Evolutionary conservation across 2,888 invertebrate genomes (phyloP).

Genomic region (Diachrysia chrysitis): DNA sequence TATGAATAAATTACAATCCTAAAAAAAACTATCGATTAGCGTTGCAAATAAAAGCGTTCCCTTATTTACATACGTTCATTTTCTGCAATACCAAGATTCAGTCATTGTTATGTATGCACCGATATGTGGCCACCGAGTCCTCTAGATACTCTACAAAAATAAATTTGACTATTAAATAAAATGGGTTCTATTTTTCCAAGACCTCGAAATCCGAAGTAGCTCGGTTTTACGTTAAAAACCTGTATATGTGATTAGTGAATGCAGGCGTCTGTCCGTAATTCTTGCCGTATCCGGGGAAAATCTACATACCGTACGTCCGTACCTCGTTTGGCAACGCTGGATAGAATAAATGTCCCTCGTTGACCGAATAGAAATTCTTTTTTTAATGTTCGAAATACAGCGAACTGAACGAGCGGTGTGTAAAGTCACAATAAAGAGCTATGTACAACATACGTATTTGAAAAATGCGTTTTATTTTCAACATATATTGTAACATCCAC

Average conservation of each 20-base stretch:
- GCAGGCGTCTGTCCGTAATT: conserved; percentile 53
- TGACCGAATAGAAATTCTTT: conserved; percentile 30
- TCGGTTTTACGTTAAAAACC: conserved; percentile 27
- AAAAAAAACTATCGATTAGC: not conserved
- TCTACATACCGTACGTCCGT: conserved; percentile 58
- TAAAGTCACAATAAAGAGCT: not conserved
- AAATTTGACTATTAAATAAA: conserved; percentile 6
- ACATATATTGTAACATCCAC: too few species aligned
- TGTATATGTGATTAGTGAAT: conserved; percentile 52
- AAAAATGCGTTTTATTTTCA: not conserved
- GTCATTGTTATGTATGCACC: not conserved
- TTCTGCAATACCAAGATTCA: not conserved
- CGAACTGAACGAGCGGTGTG: not conserved
- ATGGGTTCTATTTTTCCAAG: conserved; percentile 9
- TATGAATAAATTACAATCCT: too few species aligned
- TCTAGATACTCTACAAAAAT: not conserved
- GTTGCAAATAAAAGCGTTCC: not conserved
- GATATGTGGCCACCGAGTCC: too few species aligned
- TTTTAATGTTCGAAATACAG: conserved; percentile 35
- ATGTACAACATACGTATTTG: not conserved
- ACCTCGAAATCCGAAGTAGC: conserved; percentile 8
- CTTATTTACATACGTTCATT: not conserved
- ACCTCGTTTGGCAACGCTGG: conserved; percentile 54
- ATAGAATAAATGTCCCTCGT: conserved; percentile 51
- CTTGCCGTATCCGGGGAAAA: conserved; percentile 56